Evolutionary conservation across 1,140 invertebrate genomes (phyloP), one percentile per base, ranked within the genome.

Genomic region (Ectropis grisescens): DNA sequence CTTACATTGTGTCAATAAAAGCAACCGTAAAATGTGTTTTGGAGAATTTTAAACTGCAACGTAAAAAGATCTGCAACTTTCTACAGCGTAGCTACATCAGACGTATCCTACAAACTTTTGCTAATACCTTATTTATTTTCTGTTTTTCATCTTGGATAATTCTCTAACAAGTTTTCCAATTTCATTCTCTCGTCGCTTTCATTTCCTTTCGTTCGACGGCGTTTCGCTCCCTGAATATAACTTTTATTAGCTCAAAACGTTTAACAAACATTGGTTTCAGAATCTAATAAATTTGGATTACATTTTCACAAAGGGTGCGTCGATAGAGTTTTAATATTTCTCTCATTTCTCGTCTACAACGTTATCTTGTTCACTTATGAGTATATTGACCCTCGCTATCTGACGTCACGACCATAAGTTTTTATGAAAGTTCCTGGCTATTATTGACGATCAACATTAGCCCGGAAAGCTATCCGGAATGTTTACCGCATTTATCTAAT

Each of bases 101-200:
- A n/a, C n/a, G n/a, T n/a, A n/a, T n/a, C n/a, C n/a, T n/a, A 47
- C 35, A 49, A 71, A 74, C 62, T 75, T 62, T 60, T 58, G 54
- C 44, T 61, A 61, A 51, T n/a, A 48, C 57, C 44, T 54, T 74
- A 67, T 78, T 76, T 76, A 76, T 71, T 76, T 81, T 68, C 67
- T 76, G 2, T 74, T 76, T 62, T 81, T 76, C 69, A 62, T 75
- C 65, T 56, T 58, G 47, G 45, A 62, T 74, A 78, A 76, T 75
- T 72, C 62, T 68, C 69, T 76, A 75, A 75, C 76, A 81, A 81
- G 72, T 79, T 81, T 81, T 79, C 72, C 76, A 81, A 81, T 81
- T 81, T 79, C 68, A 70, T 76, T 79, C 67, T 78, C 66, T 76
- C 61, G 61, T 70, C 59, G 66, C 62, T 67, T 75, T 72, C 71